Evolutionary conservation across 2,797 vertebrate species (phyloP), one percentile per base, ranked within the genome.

Genomic region (Poeciliopsis infans): DNA sequence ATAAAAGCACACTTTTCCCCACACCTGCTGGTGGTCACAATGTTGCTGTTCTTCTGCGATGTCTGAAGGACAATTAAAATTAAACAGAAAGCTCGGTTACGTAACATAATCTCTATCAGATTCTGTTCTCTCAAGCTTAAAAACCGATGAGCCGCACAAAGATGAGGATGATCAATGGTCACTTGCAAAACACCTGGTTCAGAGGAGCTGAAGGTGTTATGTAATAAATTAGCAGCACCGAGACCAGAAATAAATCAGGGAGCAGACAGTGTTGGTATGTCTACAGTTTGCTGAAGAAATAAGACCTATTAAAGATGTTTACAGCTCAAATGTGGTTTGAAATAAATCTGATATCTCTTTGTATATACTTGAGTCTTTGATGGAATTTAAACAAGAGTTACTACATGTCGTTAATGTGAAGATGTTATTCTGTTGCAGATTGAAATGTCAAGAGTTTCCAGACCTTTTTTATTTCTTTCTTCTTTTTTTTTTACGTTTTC

Each of bases 111-210:
- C 73, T 79, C 86, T 51, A 81, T 87, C 84, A 57, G 59, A 83
- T 76, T 92, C 76, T 78, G 71, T 68, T 87, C 87, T 75, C 77
- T 31, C 83, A 85, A 79, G 87, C 81, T 79, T 84, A 75, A 89
- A 84, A 90, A 82, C 36, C 88, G 75, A 77, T 23, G 83, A 85
- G 79, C 82, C 88, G 87, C 81, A 83, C 85, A 81, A 83, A 89
- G 87, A 90, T 90, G 84, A 89, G 83, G 72, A 55, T 82, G 88
- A 93, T 93, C 87, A 86, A 86, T 90, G 87, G 75, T 59, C 86
- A 80, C 83, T 88, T 86, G 77, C 73, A 87, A 89, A 92, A 89
- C 84, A 4, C 39, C 80, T 7, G 68, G 82, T 86, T 90, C 78
- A 87, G 81, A 83, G 83, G 79, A 89, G 79, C 79, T 74, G 75